Evolutionary conservation across 2,113 vertebrate genomes (phyloP), one percentile per base, ranked within the genome.

Genomic region (Psilopsiagon aymara): DNA sequence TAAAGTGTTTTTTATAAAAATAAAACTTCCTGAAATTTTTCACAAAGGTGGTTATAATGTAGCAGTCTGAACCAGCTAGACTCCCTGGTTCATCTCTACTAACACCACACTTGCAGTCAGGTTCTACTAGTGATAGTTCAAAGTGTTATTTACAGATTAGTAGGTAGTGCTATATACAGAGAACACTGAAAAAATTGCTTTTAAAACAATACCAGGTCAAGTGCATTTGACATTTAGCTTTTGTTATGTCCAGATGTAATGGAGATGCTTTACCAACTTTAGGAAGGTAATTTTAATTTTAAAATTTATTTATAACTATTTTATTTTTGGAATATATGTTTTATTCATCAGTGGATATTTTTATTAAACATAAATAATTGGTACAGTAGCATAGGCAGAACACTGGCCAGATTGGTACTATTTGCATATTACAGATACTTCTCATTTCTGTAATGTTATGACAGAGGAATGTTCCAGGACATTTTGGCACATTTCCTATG

Each of bases 281-380:
- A 74, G 80, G 49, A 97, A 39, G 20, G 53, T 57, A 69, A 55
- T 53, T 77, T 28, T 91, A 84, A 88, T 94, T 94, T 96, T 20
- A 79, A 82, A 88, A 78, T 44, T 82, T 91, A 92, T 95, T 87
- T 92, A 57, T 92, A 87, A 28, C 71, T 52, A 6, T 69, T 94
- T 88, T 90, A 90, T 97, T 92, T 91, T 93, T 90, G 68, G 79
- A 93, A 73, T 66, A 5, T 64, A 53, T 92, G 46, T 88, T 95
- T 89, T 93, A 88, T 95, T 91, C 79, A 93, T 94, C 81, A 95
- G 84, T 82, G 77, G 19, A 44, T 95, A 96, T 95, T 95, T 95
- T 94, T 73, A 82, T 89, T 96, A 96, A 82, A 93, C 92, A 88
- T 89, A 91, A 95, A 93, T 85, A 95, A 91, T 95, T 71, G 85